A percentile compares a stretch with the other conserved stretches of the same genome.
Conservation (phyloP, 2,888 invertebrate genomes). For the Sipha maydis region DNA sequence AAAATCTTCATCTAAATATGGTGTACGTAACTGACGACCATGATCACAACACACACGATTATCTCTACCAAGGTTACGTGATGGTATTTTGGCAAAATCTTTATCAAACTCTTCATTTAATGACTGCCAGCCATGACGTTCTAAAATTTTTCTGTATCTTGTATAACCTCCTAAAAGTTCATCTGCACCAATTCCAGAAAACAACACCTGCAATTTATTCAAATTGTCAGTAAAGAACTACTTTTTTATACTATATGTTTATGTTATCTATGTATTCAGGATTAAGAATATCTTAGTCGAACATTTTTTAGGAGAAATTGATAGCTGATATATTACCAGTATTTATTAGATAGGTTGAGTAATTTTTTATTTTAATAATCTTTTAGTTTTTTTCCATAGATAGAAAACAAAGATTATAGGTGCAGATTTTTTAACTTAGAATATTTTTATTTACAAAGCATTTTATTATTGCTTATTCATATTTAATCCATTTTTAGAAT, state of each 20-base stretch:
- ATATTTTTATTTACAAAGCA: neutral
- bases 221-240: neutral
- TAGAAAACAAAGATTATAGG: neutral
- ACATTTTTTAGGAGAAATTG: no score
- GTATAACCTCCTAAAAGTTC: slow-evolving; percentile 96
- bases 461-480: no score
- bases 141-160: slow-evolving; percentile 82
- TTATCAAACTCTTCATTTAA: slow-evolving; percentile 74
- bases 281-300: no score
- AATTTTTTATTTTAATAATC: no score
- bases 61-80: slow-evolving; percentile 93
- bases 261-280: no score
- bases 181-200: slow-evolving; percentile 96
- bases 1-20: slow-evolving; percentile 73
- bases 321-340: no score
- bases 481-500: no score
- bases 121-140: slow-evolving; percentile 71
- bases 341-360: no score
- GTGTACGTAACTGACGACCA: slow-evolving; percentile 83
- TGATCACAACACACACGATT: slow-evolving; percentile 92
- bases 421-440: neutral
- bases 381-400: neutral
- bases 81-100: slow-evolving; percentile 87
- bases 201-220: slow-evolving; percentile 73
- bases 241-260: neutral